These are phyloP conservation scores for Mobula birostris DNA, from an alignment of 2,113 vertebrate genomes.

Conservation along the genomic window DNA sequence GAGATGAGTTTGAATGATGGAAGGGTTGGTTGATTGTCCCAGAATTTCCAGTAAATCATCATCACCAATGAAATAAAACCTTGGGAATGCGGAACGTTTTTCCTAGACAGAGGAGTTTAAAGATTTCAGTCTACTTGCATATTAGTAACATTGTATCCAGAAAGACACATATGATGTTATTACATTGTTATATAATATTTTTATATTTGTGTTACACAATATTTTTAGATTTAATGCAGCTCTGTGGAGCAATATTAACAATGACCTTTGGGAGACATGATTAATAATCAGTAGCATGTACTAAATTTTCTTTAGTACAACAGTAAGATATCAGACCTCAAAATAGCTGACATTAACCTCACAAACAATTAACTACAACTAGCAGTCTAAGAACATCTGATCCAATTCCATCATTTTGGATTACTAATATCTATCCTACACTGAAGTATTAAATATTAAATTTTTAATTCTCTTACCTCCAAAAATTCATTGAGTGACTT, in stretches of 20 bases:
- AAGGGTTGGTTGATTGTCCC: conserved; percentile 84
- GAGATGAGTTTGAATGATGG: conserved; percentile 89
- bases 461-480: conserved; percentile 63
- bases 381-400: not conserved
- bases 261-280: not conserved
- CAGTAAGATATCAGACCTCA: not conserved
- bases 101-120: conserved; percentile 59
- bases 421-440: not conserved
- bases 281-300: not conserved
- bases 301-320: not conserved
- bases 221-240: not conserved
- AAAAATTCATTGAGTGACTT: conserved; percentile 94
- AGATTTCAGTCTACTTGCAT: conserved; percentile 30
- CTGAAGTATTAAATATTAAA: not conserved
- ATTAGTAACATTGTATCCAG: not conserved
- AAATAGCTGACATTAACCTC: not conserved
- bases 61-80: conserved; percentile 96
- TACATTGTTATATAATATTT: no score
- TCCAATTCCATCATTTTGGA: not conserved
- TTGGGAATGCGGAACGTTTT: conserved; percentile 89
- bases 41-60: conserved; percentile 94
- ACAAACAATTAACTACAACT: not conserved
- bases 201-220: not conserved
- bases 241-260: not conserved
- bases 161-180: not conserved